A percentile compares a stretch with the other conserved stretches of the same genome.
Evolutionary conservation across 2,888 invertebrate genomes (phyloP).

Genomic region (Dasypolia templi): DNA sequence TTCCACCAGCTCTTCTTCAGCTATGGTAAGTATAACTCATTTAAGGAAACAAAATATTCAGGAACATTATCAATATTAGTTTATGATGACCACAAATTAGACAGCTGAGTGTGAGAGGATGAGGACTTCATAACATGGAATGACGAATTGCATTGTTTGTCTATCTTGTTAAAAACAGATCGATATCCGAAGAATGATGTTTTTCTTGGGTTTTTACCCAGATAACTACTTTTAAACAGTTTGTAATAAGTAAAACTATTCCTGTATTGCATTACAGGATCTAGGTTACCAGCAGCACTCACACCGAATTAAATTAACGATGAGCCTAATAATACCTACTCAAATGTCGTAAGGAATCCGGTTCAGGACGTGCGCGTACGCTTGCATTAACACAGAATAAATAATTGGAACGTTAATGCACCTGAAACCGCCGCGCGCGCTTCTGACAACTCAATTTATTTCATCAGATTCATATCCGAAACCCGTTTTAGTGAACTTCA

Average conservation of each 20-base stretch:
- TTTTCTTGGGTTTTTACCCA: not conserved
- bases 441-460: constrained; percentile 87
- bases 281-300: constrained; percentile 41
- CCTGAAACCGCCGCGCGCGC: constrained; percentile 75
- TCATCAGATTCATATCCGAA: constrained; percentile 83
- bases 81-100: not conserved
- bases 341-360: constrained; percentile 51
- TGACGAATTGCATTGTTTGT: not conserved
- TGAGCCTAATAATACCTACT: constrained; percentile 46
- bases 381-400: constrained; percentile 74
- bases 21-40: constrained; percentile 87
- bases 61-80: not conserved
- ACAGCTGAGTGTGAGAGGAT: not conserved
- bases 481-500: constrained; percentile 84
- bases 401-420: constrained; percentile 79
- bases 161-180: not conserved
- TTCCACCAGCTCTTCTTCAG: constrained; percentile 97
- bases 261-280: constrained; percentile 24
- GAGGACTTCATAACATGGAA: no score
- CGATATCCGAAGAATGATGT: not conserved
- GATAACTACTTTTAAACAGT: not conserved
- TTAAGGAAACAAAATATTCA: not conserved
- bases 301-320: constrained; percentile 47
- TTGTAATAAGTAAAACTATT: constrained; percentile 36
- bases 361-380: constrained; percentile 42